Evolutionary conservation across 2,888 invertebrate genomes (phyloP).

Genomic region (Lagria hirta): DNA sequence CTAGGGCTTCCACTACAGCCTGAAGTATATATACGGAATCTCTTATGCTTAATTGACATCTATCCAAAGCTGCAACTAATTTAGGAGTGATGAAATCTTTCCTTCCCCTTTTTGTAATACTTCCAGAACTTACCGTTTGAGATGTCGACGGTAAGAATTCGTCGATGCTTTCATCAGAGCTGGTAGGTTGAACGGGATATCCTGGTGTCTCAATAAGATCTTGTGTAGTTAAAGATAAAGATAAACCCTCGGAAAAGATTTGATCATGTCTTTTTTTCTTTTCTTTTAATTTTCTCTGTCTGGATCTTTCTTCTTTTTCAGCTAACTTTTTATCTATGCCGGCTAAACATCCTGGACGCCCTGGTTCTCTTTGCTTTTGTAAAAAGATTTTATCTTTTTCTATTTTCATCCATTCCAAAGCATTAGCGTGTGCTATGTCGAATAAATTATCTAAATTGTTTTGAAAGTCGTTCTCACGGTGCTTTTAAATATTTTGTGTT

Average conservation of each 20-base stretch:
- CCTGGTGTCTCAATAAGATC: not conserved
- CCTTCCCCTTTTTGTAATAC: slow-evolving; percentile 13
- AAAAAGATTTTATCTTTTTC: slow-evolving; percentile 38
- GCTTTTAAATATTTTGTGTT: slow-evolving; percentile 16
- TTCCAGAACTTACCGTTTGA: slow-evolving; percentile 9
- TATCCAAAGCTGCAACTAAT: slow-evolving; percentile 32
- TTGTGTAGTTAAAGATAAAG: slow-evolving; percentile 24
- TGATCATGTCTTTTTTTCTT: slow-evolving; percentile 3
- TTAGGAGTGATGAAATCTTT: slow-evolving; percentile 19
- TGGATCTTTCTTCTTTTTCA: slow-evolving; percentile 11
- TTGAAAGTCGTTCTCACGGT: slow-evolving; percentile 25
- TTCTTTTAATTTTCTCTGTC: slow-evolving; percentile 7
- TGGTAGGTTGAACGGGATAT: not conserved
- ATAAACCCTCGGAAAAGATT: slow-evolving; percentile 1
- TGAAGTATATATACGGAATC: slow-evolving; percentile 36
- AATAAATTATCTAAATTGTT: slow-evolving; percentile 32
- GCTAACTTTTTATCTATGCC: slow-evolving; percentile 9
- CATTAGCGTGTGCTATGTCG: slow-evolving; percentile 29
- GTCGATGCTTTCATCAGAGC: slow-evolving; percentile 19
- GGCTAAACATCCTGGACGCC: slow-evolving; percentile 24
- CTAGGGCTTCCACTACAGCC: slow-evolving; percentile 34
- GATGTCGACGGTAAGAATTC: slow-evolving; percentile 17
- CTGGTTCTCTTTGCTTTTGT: slow-evolving; percentile 35
- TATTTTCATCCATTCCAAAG: slow-evolving; percentile 34
- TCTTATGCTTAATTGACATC: slow-evolving; percentile 8